Percentiles rank a stretch among this genome's conserved stretches.
phyloP scores from a whole-genome alignment of 1,140 invertebrate genomes.

The Cyrtorhinus lividipennis region DNA sequence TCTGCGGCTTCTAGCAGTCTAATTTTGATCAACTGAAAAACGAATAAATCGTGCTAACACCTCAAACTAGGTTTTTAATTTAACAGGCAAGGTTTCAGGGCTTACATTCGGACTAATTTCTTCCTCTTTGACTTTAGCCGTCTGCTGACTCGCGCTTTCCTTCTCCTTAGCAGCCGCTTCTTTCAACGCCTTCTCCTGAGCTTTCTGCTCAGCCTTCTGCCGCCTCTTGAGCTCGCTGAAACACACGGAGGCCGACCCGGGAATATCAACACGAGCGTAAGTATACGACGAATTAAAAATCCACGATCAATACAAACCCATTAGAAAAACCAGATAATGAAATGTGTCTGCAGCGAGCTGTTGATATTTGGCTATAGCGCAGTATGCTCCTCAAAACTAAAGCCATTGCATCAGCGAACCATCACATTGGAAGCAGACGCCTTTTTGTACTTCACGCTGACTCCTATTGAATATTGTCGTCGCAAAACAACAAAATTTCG shows the following conservation, averaged over 20 bases:
- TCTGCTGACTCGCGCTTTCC: conserved; percentile 30
- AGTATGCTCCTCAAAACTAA: background rate
- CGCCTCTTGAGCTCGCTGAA: conserved; percentile 83
- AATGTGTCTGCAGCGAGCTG: background rate
- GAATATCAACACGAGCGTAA: background rate
- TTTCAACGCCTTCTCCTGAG: conserved; percentile 84
- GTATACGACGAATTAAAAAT: background rate
- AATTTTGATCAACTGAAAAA: too few relatives aligned
- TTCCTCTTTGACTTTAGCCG: conserved; percentile 47
- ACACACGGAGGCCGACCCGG: conserved; percentile 27
- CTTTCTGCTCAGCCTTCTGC: conserved; percentile 81
- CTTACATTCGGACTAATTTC: conserved; percentile 79
- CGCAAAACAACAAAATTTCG: too few relatives aligned
- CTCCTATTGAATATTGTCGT: too few relatives aligned
- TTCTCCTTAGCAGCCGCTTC: conserved; percentile 32
- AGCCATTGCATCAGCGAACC: background rate
- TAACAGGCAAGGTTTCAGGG: too few relatives aligned
- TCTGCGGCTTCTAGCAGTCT: too few relatives aligned
- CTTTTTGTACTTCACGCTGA: too few relatives aligned
- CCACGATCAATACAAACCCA: background rate
- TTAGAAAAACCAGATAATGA: background rate
- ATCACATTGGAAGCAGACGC: too few relatives aligned
- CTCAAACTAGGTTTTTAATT: too few relatives aligned
- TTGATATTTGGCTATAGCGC: too few relatives aligned
- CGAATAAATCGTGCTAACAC: too few relatives aligned